Conservation (phyloP, 2,888 invertebrate genomes). For the Digitonthophagus gazella region DNA sequence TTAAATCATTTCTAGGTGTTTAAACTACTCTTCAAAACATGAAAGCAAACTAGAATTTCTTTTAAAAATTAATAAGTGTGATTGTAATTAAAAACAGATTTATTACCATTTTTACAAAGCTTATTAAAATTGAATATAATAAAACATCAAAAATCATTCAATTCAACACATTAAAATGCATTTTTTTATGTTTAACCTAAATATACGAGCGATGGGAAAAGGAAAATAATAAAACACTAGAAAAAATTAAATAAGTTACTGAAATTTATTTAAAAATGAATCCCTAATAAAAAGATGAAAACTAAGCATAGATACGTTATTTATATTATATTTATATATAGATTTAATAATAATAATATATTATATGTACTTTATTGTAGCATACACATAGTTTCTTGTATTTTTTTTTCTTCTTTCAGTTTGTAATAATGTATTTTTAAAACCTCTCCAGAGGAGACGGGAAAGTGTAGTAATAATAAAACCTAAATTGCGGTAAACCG, state of each 20-base stretch:
- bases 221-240: constrained; percentile 9
- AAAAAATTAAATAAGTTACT: constrained; percentile 30
- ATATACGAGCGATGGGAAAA: too few relatives aligned
- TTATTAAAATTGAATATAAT: too few relatives aligned
- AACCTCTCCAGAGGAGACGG: constrained; percentile 3
- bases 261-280: constrained; percentile 36
- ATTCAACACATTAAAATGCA: too few relatives aligned
- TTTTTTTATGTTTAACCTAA: too few relatives aligned
- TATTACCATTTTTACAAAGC: too few relatives aligned
- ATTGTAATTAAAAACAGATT: too few relatives aligned
- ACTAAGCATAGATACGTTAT: constrained; percentile 23
- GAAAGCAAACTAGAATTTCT: too few relatives aligned
- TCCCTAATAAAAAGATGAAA: constrained; percentile 22
- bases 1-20: too few relatives aligned
- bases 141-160: too few relatives aligned
- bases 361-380: constrained; percentile 15
- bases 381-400: constrained; percentile 11
- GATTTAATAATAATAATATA: constrained; percentile 1
- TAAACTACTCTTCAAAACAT: too few relatives aligned
- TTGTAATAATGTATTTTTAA: neutral
- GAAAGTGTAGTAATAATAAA: constrained; percentile 4
- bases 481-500: neutral
- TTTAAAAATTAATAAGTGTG: too few relatives aligned
- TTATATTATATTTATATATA: constrained; percentile 24
- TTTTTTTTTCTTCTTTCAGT: neutral